Conservation (phyloP, 2,113 vertebrate genomes). For the Ophiodon elongatus region DNA sequence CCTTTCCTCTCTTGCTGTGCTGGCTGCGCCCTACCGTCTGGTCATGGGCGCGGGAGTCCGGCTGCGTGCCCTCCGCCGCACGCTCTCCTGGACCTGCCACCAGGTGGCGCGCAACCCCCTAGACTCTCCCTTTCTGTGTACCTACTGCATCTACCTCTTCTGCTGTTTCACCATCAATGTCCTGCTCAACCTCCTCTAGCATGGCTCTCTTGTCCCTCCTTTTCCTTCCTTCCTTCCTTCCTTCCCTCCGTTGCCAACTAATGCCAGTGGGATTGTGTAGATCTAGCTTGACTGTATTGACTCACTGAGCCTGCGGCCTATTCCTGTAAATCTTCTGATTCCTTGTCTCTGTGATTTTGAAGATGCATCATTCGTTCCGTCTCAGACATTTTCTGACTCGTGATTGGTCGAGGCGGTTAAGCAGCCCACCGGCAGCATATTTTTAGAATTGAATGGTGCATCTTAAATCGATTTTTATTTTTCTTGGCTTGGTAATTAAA, state of each 20-base stretch:
- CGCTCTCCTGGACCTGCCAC: slow-evolving; percentile 89
- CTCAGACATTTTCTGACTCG: slow-evolving; percentile 11
- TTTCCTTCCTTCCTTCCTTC: background rate
- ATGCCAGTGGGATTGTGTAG: slow-evolving; percentile 36
- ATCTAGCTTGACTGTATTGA: slow-evolving; percentile 29
- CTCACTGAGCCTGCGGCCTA: slow-evolving; percentile 44
- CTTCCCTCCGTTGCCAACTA: slow-evolving; percentile 36
- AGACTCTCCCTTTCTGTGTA: slow-evolving; percentile 93
- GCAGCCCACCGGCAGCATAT: background rate
- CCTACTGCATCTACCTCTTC: slow-evolving; percentile 89
- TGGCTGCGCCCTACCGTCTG: slow-evolving; percentile 61
- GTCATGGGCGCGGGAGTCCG: slow-evolving; percentile 83
- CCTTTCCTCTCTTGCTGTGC: slow-evolving; percentile 89
- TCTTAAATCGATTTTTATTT: slow-evolving; percentile 44
- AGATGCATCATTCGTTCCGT: slow-evolving; percentile 66
- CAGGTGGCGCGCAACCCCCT: slow-evolving; percentile 91
- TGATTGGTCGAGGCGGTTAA: slow-evolving; percentile 29
- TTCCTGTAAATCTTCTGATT: slow-evolving; percentile 49
- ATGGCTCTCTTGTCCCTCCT: slow-evolving; percentile 57
- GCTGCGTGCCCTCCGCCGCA: slow-evolving; percentile 86
- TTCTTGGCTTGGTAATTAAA: slow-evolving; percentile 62
- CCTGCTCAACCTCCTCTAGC: slow-evolving; percentile 84
- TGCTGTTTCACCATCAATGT: slow-evolving; percentile 85
- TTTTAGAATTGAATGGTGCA: slow-evolving; percentile 59
- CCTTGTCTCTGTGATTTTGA: slow-evolving; percentile 45